Base-by-base conservation (phyloP, 2,888 invertebrate genomes). In the Theretra japonica region DNA sequence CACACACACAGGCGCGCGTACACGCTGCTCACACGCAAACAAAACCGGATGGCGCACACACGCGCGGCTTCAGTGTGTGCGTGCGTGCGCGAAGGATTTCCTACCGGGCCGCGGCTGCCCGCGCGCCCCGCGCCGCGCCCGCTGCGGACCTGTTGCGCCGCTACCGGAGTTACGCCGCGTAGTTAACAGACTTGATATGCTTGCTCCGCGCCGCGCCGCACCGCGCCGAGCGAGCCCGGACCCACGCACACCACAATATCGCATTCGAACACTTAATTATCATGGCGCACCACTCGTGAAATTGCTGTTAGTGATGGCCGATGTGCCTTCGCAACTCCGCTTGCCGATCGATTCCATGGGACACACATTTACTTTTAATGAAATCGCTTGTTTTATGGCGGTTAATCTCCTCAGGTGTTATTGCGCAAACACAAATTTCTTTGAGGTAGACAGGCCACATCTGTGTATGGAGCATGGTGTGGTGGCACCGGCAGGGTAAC, bases 81-180 rank as follows among this genome's bases (percentile, higher is more conserved):
- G 90, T 87, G 84, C 88, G 87, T 90, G 86, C 86, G 90, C 89
- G 90, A 91, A 93, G 91, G 92, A 92, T 92, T 92, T 93, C 93
- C 92, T 92, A 91, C 93, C 90, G 86, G 86, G 88, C 90, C 90
- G 86, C 91, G 85, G 83, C 86, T 84, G 85, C 83, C 86, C 85
- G 81, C 85, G 80, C 86, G 75, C 79, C 70, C 56, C 74, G 78
- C 69, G 62, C 79, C 84, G 80, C 83, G 83, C 91, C 88, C 88
- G 90, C 89, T 92, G 91, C 95, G 88, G 94, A 94, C 94, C 94
- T 94, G 94, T 93, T 94, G 91, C 90, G 90, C 89, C 86, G 94
- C 94, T 94, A 94, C 94, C 91, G 94, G 94, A 94, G 94, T 94
- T 94, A 94, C 94, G 94, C 94, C 91, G 94, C 93, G 93, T 94